Conservation (phyloP, 2,113 vertebrate genomes). For the Engraulis encrasicolus region DNA sequence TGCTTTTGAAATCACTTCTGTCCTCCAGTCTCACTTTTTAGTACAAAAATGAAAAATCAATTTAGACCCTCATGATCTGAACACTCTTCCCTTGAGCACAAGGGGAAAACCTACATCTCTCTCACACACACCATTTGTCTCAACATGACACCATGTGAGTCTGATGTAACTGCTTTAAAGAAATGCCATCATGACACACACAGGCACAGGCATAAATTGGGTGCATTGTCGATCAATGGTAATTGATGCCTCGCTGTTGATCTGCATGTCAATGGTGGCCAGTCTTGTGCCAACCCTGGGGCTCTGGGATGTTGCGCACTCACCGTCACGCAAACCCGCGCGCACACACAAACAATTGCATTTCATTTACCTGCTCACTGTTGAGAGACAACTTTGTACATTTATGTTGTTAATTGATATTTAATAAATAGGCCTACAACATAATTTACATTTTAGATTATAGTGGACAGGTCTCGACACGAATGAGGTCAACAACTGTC, state of each 20-base stretch:
- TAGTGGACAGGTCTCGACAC: no score
- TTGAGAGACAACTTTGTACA: no score
- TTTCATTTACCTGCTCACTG: no score
- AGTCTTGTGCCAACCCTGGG: constrained; percentile 54
- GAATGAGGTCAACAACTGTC: no score
- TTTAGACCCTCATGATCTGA: background rate
- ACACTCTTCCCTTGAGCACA: background rate
- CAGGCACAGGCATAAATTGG: background rate
- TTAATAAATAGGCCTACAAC: no score
- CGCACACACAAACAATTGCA: background rate
- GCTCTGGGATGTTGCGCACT: background rate
- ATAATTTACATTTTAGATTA: no score
- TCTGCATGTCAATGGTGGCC: constrained; percentile 34
- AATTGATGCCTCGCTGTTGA: constrained; percentile 60
- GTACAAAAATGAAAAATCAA: background rate
- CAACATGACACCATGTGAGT: background rate
- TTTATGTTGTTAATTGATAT: no score
- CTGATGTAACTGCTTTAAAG: background rate
- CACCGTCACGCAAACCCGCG: background rate
- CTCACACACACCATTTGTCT: background rate
- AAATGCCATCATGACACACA: background rate
- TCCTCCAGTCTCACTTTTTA: background rate
- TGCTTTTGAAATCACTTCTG: background rate
- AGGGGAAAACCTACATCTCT: background rate
- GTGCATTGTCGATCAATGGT: constrained; percentile 43